A percentile compares a stretch with the other conserved stretches of the same genome.
phyloP scores from a whole-genome alignment of 2,888 invertebrate genomes.

The Cheilosia scutellata region DNA sequence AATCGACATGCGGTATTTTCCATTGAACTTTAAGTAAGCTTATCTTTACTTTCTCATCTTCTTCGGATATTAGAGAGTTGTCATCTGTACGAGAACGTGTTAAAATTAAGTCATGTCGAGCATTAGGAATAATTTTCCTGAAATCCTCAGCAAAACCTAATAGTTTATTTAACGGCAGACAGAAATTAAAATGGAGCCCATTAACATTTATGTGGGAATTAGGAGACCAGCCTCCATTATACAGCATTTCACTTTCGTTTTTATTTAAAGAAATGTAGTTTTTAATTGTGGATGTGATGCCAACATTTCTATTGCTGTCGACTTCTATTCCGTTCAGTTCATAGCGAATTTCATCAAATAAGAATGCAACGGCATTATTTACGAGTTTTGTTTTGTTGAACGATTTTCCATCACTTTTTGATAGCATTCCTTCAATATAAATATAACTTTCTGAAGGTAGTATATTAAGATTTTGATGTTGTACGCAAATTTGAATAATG shows the following conservation, averaged over 20 bases:
- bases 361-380: conserved; percentile 73
- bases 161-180: conserved; percentile 78
- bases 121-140: conserved; percentile 80
- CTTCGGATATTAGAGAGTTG: too few species aligned
- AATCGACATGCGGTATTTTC: conserved; percentile 45
- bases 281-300: conserved; percentile 79
- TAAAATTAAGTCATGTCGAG: conserved; percentile 81
- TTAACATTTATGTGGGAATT: conserved; percentile 41
- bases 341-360: conserved; percentile 76
- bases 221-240: conserved; percentile 77
- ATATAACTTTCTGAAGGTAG: conserved; percentile 78
- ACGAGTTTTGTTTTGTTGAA: conserved; percentile 46
- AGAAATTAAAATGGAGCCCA: conserved; percentile 77
- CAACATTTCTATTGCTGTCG: conserved; percentile 68
- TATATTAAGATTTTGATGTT: conserved; percentile 78
- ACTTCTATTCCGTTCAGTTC: conserved; percentile 79
- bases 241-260: conserved; percentile 76
- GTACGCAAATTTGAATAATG: conserved; percentile 10
- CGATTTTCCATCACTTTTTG: conserved; percentile 62
- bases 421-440: conserved; percentile 75
- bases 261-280: conserved; percentile 78
- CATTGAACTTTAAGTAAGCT: conserved; percentile 45
- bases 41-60: conserved; percentile 5
- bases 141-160: conserved; percentile 81
- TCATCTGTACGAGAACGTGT: conserved; percentile 18